phyloP scores from a whole-genome alignment of 2,888 invertebrate species.

The Tridacna gigas region DNA sequence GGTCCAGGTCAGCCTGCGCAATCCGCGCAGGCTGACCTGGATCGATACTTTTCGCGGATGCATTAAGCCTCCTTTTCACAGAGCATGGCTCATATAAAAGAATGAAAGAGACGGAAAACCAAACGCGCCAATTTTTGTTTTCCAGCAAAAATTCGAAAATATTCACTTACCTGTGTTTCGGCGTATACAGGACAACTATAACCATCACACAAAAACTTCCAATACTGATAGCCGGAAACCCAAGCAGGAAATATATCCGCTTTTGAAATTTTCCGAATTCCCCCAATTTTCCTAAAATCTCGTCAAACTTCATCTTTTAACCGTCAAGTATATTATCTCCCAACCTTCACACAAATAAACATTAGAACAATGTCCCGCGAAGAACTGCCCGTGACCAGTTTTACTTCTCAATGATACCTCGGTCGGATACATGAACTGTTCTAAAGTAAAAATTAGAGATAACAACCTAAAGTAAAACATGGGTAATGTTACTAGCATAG shows the following conservation, averaged over 20 bases:
- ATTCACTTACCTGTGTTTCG: constrained; percentile 52
- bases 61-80: too few relatives aligned
- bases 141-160: neutral
- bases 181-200: constrained; percentile 51
- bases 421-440: neutral
- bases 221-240: constrained; percentile 40
- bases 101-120: neutral
- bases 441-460: neutral
- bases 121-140: neutral
- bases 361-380: neutral
- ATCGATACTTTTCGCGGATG: too few relatives aligned
- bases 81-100: too few relatives aligned
- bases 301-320: constrained; percentile 51
- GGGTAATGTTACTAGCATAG: too few relatives aligned
- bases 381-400: constrained; percentile 1
- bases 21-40: too few relatives aligned
- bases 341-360: neutral
- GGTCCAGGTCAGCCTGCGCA: too few relatives aligned
- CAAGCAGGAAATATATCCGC: constrained; percentile 46
- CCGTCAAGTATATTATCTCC: neutral
- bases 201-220: constrained; percentile 56
- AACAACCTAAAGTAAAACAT: too few relatives aligned
- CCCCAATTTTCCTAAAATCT: constrained; percentile 54
- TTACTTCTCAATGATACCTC: neutral
- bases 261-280: constrained; percentile 63